Evolutionary conservation across 2,797 vertebrate genomes (phyloP).

Genomic region (Phalanger gymnotis): DNA sequence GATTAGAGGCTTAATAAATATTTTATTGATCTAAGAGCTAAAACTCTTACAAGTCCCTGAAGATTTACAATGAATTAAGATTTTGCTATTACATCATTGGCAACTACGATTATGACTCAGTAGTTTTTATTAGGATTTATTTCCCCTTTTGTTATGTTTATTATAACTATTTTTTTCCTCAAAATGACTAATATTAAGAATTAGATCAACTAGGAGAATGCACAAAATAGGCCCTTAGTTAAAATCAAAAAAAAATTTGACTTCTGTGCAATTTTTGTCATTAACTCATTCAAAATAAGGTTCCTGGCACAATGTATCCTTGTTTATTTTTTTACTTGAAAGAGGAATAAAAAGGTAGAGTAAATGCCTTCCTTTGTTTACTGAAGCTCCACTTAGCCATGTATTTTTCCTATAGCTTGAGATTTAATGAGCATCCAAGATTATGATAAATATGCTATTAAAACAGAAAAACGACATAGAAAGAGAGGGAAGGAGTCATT

Average conservation of each 20-base stretch:
- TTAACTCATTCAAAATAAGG: not conserved
- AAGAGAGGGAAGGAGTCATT: constrained; percentile 65
- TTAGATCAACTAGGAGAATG: not conserved
- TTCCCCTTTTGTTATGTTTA: not conserved
- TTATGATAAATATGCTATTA: constrained; percentile 67
- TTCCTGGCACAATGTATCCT: not conserved
- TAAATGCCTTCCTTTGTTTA: constrained; percentile 32
- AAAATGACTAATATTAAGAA: not conserved
- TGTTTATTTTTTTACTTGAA: constrained; percentile 30
- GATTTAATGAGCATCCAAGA: constrained; percentile 52
- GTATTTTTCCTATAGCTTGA: constrained; percentile 49
- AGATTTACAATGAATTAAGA: not conserved
- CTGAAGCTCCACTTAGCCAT: constrained; percentile 50
- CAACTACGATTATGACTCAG: not conserved
- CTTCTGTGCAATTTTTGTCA: not conserved
- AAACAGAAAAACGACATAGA: constrained; percentile 39
- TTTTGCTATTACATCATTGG: not conserved
- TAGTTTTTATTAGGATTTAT: not conserved
- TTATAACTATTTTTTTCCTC: not conserved
- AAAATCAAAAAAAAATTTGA: constrained; percentile 26
- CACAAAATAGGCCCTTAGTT: constrained; percentile 25
- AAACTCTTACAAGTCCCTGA: not conserved
- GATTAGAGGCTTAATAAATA: not conserved
- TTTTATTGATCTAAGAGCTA: not conserved
- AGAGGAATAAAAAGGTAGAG: constrained; percentile 3